phyloP scores from a whole-genome alignment of 2,888 invertebrate species.

The Ypsolopha sequella region DNA sequence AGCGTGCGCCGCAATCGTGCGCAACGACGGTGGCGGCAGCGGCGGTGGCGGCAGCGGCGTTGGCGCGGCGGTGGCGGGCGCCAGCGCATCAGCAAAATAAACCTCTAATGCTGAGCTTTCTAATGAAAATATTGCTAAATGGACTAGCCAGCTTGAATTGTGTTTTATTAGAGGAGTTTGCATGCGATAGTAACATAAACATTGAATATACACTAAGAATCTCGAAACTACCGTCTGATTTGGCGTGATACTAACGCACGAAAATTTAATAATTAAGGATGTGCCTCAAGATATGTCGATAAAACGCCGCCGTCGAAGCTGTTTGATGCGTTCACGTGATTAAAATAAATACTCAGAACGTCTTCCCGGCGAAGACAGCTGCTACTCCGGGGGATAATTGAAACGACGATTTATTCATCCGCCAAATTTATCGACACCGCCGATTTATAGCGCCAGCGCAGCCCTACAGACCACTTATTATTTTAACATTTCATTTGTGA shows the following conservation, averaged over 20 bases:
- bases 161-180: too few species aligned
- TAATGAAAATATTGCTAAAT: too few species aligned
- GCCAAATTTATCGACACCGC: constrained; percentile 62
- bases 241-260: constrained; percentile 2
- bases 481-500: constrained; percentile 24
- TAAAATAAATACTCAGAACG: constrained; percentile 61
- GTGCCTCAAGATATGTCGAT: constrained; percentile 43
- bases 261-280: constrained; percentile 28
- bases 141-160: too few species aligned
- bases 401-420: constrained; percentile 64
- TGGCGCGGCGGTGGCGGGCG: constrained; percentile 21
- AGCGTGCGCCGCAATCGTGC: constrained; percentile 36
- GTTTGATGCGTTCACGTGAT: constrained; percentile 49
- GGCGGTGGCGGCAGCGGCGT: constrained; percentile 13
- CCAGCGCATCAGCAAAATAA: constrained; percentile 20
- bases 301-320: constrained; percentile 24
- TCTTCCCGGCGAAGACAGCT: constrained; percentile 52
- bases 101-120: too few species aligned
- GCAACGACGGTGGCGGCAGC: constrained; percentile 9
- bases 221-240: background rate
- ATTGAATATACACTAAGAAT: too few species aligned
- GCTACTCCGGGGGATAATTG: constrained; percentile 60
- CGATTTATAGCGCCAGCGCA: constrained; percentile 45
- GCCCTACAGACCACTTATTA: constrained; percentile 24
- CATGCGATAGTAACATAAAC: too few species aligned